A percentile compares a stretch with the other conserved stretches of the same genome.
These are phyloP conservation scores for Drosophila robusta DNA, from an alignment of 2,888 invertebrate species.

Conservation along the genomic window DNA sequence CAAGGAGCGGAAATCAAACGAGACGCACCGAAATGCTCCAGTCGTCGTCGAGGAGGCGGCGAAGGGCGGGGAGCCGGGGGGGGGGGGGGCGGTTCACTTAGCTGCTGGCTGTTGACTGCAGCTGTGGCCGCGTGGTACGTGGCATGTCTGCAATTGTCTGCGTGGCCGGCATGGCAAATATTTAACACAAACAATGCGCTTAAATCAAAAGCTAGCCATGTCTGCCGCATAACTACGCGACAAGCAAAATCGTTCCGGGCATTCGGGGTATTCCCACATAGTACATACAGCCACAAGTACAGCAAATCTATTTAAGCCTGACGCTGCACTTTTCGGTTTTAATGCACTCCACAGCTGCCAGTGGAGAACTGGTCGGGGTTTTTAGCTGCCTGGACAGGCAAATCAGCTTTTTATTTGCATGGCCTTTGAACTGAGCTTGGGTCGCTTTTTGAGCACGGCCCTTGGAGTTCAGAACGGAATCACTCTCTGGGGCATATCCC, in stretches of 20 bases:
- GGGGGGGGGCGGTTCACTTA: not conserved
- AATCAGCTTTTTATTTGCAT: slow-evolving; percentile 69
- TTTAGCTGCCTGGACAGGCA: slow-evolving; percentile 41
- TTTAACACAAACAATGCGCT: slow-evolving; percentile 78
- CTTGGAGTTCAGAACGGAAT: slow-evolving; percentile 57
- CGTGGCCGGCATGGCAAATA: slow-evolving; percentile 80
- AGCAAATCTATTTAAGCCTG: slow-evolving; percentile 68
- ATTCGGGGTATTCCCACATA: slow-evolving; percentile 2
- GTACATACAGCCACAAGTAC: not conserved
- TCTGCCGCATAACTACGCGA: slow-evolving; percentile 71
- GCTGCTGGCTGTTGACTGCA: slow-evolving; percentile 58
- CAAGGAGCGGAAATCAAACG: slow-evolving; percentile 75
- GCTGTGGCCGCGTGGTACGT: slow-evolving; percentile 67
- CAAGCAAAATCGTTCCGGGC: slow-evolving; percentile 32
- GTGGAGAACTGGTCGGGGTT: too few species aligned
- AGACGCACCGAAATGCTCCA: slow-evolving; percentile 38
- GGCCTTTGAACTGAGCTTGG: slow-evolving; percentile 58
- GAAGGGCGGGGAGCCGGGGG: not conserved
- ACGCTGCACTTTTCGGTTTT: slow-evolving; percentile 49
- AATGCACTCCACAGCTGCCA: slow-evolving; percentile 37
- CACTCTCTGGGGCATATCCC: slow-evolving; percentile 68
- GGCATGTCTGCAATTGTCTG: slow-evolving; percentile 70
- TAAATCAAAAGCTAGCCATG: slow-evolving; percentile 77
- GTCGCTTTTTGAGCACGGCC: not conserved
- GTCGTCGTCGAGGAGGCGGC: too few species aligned